Evolutionary conservation across 1,140 invertebrate genomes (phyloP).

Genomic region (Epicauta chinensis): DNA sequence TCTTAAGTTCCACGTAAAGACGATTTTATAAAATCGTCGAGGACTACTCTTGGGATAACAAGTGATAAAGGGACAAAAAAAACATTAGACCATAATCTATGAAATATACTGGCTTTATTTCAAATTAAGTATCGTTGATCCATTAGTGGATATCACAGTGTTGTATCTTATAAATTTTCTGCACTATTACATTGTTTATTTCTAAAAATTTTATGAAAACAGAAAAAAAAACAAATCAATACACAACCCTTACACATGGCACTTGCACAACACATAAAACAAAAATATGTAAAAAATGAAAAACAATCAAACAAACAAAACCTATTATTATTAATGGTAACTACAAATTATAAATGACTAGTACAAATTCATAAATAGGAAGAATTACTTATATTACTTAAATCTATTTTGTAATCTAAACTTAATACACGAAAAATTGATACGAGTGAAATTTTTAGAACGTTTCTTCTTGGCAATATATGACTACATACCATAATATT

Average conservation of each 20-base stretch:
- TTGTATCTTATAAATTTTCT: constrained; percentile 28
- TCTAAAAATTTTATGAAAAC: constrained; percentile 7
- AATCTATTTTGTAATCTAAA: not conserved
- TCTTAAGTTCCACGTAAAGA: too few relatives aligned
- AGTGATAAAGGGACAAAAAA: too few relatives aligned
- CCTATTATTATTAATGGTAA: constrained; percentile 10
- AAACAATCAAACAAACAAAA: constrained; percentile 15
- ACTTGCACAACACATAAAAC: constrained; percentile 25
- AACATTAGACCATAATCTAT: not conserved
- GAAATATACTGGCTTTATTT: constrained; percentile 30
- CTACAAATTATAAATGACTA: constrained; percentile 13
- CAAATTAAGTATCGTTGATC: constrained; percentile 28
- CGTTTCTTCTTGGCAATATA: not conserved
- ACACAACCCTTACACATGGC: constrained; percentile 22
- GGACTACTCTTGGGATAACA: too few relatives aligned
- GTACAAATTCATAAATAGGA: constrained; percentile 17
- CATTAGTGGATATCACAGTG: constrained; percentile 30
- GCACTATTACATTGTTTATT: constrained; percentile 10
- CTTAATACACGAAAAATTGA: not conserved
- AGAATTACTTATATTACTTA: not conserved
- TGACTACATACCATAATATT: not conserved
- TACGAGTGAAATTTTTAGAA: not conserved
- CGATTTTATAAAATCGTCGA: too few relatives aligned
- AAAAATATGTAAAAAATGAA: not conserved
- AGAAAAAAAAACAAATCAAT: constrained; percentile 3